These are phyloP conservation scores for Tuta absoluta DNA, from an alignment of 2,888 invertebrate genomes.

Conservation along the genomic window DNA sequence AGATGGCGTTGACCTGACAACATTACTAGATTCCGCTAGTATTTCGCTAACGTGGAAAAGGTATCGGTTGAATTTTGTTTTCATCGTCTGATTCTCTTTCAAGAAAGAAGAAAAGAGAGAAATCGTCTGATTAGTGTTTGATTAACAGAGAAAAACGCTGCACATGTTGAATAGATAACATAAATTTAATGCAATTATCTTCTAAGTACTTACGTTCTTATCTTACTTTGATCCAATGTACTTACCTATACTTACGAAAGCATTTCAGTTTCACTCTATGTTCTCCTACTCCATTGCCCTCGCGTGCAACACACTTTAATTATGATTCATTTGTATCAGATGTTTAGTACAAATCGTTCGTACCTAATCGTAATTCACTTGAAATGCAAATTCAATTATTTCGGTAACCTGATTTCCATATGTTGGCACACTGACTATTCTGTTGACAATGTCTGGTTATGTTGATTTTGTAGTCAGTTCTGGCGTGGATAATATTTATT, in stretches of 20 bases:
- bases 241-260: neutral
- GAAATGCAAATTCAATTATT: constrained; percentile 9
- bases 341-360: neutral
- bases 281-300: neutral
- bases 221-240: neutral
- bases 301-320: constrained; percentile 3
- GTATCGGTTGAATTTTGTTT: too few species aligned
- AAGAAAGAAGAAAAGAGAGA: too few species aligned
- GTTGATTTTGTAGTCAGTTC: neutral
- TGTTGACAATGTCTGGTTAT: neutral
- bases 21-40: too few species aligned
- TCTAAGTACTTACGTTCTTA: neutral
- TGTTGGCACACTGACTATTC: constrained; percentile 3
- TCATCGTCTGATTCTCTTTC: too few species aligned
- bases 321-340: neutral
- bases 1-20: too few species aligned
- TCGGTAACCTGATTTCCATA: constrained; percentile 6
- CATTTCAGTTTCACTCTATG: neutral
- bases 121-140: neutral
- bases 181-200: neutral
- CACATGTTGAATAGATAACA: neutral
- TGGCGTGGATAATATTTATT: neutral
- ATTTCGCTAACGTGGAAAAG: too few species aligned
- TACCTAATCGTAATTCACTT: neutral
- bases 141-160: neutral